A percentile compares a stretch with the other conserved stretches of the same genome.
These are phyloP conservation scores for Aphidius colemani DNA, from an alignment of 2,888 invertebrate species.

Conservation along the genomic window DNA sequence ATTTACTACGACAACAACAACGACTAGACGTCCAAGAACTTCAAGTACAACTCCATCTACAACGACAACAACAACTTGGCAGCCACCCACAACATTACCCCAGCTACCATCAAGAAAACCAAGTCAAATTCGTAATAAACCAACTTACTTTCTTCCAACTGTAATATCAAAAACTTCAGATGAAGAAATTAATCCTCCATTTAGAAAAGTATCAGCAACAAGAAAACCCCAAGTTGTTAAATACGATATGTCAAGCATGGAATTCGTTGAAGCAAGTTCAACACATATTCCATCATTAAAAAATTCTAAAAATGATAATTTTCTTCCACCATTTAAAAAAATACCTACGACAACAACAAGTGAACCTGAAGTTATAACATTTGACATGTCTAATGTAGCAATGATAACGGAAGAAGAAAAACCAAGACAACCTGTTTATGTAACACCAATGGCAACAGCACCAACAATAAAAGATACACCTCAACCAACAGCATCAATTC, in stretches of 20 bases:
- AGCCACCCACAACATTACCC: no score
- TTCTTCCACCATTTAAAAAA: conserved; percentile 23
- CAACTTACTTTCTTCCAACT: conserved; percentile 35
- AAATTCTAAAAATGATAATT: no score
- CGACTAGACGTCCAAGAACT: no score
- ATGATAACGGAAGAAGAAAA: conserved; percentile 28
- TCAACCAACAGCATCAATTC: conserved; percentile 12
- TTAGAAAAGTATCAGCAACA: not conserved
- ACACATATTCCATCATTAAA: no score
- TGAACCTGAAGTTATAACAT: conserved; percentile 10
- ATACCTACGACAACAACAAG: conserved; percentile 27
- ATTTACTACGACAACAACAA: no score
- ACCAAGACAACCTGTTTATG: conserved; percentile 40
- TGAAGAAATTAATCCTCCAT: no score
- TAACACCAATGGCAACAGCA: conserved; percentile 43
- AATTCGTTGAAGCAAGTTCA: not conserved
- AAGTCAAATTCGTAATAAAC: no score
- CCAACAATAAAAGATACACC: conserved; percentile 27
- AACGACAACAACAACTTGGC: no score
- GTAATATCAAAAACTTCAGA: conserved; percentile 23
- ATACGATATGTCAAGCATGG: not conserved
- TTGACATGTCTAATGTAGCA: conserved; percentile 23
- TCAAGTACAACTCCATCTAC: no score
- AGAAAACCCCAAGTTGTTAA: conserved; percentile 13
- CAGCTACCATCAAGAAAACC: no score